These are phyloP conservation scores for Colletes collaris DNA, from an alignment of 2,888 invertebrate genomes.

Conservation along the genomic window DNA sequence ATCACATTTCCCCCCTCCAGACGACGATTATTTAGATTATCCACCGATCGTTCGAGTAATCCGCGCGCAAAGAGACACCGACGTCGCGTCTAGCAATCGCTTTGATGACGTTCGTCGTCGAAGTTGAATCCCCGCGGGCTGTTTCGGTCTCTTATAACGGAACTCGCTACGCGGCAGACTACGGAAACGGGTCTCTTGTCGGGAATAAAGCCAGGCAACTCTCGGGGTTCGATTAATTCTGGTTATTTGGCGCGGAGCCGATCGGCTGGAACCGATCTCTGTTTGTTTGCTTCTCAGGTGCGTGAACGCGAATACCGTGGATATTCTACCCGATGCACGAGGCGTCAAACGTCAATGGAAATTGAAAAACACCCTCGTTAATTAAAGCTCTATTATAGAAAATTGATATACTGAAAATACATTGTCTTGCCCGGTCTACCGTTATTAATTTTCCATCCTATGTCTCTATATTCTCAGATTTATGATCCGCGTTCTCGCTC, in stretches of 20 bases:
- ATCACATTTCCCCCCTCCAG: conserved; percentile 54
- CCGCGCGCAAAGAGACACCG: conserved; percentile 44
- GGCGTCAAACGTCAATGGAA: conserved; percentile 1
- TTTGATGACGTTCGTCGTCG: conserved; percentile 65
- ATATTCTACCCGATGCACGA: not conserved
- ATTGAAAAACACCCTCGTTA: not conserved
- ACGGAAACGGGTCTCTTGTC: conserved; percentile 34
- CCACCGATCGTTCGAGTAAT: conserved; percentile 64
- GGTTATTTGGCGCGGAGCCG: conserved; percentile 49
- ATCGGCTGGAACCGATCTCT: conserved; percentile 36
- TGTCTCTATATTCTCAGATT: no score
- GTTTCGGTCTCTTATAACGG: conserved; percentile 56
- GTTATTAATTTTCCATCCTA: no score
- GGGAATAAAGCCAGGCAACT: conserved; percentile 30
- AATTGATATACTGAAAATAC: no score
- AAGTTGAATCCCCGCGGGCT: conserved; percentile 63
- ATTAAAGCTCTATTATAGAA: no score
- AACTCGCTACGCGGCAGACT: conserved; percentile 42
- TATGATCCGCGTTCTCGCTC: no score
- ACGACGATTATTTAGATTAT: conserved; percentile 72
- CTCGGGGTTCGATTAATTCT: conserved; percentile 63
- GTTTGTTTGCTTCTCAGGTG: conserved; percentile 33
- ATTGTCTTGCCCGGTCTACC: no score
- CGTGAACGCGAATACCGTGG: conserved; percentile 8
- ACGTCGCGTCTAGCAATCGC: conserved; percentile 48